phyloP scores from a whole-genome alignment of 2,797 vertebrate species.

The Cercopithecus hamlyni region DNA sequence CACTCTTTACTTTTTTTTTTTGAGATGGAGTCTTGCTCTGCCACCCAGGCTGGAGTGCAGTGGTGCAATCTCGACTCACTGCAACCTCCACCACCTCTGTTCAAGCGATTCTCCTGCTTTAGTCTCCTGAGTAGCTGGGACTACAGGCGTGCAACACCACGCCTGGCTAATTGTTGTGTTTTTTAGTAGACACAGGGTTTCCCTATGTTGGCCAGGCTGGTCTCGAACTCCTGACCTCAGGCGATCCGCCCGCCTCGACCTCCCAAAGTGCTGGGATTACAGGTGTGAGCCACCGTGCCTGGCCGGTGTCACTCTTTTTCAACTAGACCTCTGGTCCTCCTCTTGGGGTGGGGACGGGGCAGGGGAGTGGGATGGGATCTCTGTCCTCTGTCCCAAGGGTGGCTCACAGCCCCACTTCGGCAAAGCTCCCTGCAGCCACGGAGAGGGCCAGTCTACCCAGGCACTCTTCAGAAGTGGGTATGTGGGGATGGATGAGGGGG shows the following conservation, averaged over 20 bases:
- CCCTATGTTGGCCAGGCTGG: background rate
- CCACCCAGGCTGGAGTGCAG: background rate
- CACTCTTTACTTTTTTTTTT: background rate
- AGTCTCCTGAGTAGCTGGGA: background rate
- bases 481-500: background rate
- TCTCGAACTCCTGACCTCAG: background rate
- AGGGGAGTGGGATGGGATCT: background rate
- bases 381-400: background rate
- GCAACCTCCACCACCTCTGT: background rate
- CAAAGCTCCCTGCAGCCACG: background rate
- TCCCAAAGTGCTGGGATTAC: background rate
- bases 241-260: background rate
- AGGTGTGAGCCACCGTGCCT: background rate
- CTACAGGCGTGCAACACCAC: background rate
- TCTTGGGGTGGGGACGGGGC: fast-evolving
- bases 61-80: background rate
- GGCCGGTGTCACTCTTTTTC: background rate
- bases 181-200: background rate
- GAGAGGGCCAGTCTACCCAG: background rate
- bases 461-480: background rate
- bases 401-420: background rate
- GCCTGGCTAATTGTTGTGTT: background rate
- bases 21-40: background rate
- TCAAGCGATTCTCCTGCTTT: background rate
- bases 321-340: too few relatives aligned